Percentiles rank a stretch among this genome's conserved stretches.
phyloP scores from a whole-genome alignment of 2,888 invertebrate species.

The Xestobium rufovillosum region DNA sequence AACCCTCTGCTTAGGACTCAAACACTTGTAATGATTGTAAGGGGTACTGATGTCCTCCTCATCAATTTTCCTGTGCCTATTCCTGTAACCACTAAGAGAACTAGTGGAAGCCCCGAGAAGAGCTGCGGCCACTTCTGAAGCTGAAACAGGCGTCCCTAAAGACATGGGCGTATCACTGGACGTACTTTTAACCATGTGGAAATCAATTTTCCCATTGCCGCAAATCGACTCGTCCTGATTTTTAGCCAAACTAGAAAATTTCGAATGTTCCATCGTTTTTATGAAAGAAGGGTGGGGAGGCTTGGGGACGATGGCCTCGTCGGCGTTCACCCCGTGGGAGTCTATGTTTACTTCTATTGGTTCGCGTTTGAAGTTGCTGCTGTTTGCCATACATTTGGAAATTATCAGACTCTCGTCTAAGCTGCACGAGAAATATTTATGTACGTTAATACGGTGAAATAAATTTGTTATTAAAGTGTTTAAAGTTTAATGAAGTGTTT shows the following conservation, averaged over 20 bases:
- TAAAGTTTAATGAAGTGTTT: background rate
- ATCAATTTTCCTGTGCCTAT: slow-evolving; percentile 42
- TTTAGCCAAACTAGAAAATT: slow-evolving; percentile 39
- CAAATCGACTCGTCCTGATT: slow-evolving; percentile 30
- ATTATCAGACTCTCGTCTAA: slow-evolving; percentile 57
- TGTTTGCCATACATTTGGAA: slow-evolving; percentile 27
- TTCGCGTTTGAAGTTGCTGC: slow-evolving; percentile 11
- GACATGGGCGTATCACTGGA: slow-evolving; percentile 44
- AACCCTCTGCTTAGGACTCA: slow-evolving; percentile 50
- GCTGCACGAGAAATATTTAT: slow-evolving; percentile 23
- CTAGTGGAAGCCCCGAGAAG: slow-evolving; percentile 48
- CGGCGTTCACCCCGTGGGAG: background rate
- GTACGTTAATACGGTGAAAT: background rate
- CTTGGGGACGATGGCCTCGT: slow-evolving; percentile 15
- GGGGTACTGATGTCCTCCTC: slow-evolving; percentile 63
- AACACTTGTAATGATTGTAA: slow-evolving; percentile 67
- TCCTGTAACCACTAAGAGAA: slow-evolving; percentile 41
- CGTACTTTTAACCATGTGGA: slow-evolving; percentile 43
- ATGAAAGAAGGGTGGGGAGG: slow-evolving; percentile 40
- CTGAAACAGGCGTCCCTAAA: slow-evolving; percentile 46
- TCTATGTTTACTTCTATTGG: slow-evolving; percentile 10
- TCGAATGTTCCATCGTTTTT: slow-evolving; percentile 41
- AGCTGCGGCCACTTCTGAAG: slow-evolving; percentile 47
- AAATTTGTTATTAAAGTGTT: background rate
- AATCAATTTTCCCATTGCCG: slow-evolving; percentile 28